Base-by-base conservation (phyloP, 2,797 vertebrate genomes). In the Ictinia mississippiensis region DNA sequence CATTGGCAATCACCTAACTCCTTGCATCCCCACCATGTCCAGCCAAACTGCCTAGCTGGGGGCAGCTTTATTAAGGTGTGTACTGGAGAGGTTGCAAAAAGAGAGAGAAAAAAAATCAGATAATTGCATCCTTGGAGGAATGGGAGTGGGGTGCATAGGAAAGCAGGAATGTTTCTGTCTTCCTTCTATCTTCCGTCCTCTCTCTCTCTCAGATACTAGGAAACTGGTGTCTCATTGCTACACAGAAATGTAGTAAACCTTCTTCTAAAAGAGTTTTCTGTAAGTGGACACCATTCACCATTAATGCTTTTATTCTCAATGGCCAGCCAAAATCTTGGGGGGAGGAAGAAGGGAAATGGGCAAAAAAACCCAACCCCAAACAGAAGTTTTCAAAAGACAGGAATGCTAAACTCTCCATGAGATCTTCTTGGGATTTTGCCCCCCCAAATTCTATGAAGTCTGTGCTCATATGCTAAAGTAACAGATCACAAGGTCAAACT, bases 311-410 rank as follows among this genome's bases (percentile, higher is more conserved):
- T 66, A 26, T 58, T 66, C 16, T 19, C 6, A 21, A 28, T 2
- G 18, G 1, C 19, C 17, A 70, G 4, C 2, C 6, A 81, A 89
- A 72, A 42, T 6, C 9, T 53, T 3, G 2, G 11, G 2, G 1
- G 2, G 1, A n/a, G n/a, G n/a, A n/a, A n/a, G 13, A 2, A 31
- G 2, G 4, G 15, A 53, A 92, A 59, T 7, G 0, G 52, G 19
- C 0, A 38, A 45, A 70, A 8, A 29, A 74, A 1, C 0, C 6
- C 29, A 63, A 29, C 1, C 1, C 17, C 12, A 66, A 55, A 21
- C 0, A 33, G 10, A 79, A 78, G 45, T 1, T 29, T 78, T 37
- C 18, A 68, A 53, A 83, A 72, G 11, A 42, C 5, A 70, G 4
- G 38, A 72, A 38, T 21, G 5, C 3, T 38, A 55, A 68, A 79